Evolutionary conservation across 2,797 vertebrate genomes (phyloP).

Genomic region (Staurois parvus): DNA sequence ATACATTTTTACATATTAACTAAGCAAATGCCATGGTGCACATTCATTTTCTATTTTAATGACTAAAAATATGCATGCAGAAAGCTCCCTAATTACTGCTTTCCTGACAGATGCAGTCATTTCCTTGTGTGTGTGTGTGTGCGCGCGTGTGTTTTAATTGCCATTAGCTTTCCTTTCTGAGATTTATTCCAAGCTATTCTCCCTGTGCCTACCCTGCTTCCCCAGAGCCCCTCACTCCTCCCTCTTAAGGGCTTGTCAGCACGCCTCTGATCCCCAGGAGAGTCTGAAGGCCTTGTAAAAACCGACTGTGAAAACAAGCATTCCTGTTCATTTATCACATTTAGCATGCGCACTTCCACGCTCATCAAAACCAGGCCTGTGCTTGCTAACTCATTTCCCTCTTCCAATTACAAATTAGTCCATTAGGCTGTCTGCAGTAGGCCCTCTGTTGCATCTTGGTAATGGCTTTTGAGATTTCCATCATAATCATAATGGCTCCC

Average conservation of each 20-base stretch:
- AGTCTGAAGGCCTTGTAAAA: constrained; percentile 81
- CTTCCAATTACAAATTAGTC: constrained; percentile 99
- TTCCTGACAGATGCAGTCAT: constrained; percentile 78
- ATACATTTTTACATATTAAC: constrained; percentile 63
- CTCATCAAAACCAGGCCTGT: constrained; percentile 90
- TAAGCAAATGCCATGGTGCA: constrained; percentile 64
- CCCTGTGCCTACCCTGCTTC: constrained; percentile 74
- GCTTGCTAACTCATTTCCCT: constrained; percentile 95
- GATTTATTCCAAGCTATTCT: constrained; percentile 84
- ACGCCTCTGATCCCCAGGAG: constrained; percentile 78
- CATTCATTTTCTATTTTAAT: constrained; percentile 74
- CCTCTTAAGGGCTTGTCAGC: constrained; percentile 78
- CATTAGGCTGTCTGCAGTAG: constrained; percentile 99
- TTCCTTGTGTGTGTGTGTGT: constrained; percentile 70
- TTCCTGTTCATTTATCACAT: constrained; percentile 92
- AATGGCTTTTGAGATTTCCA: constrained; percentile 99
- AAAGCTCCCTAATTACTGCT: constrained; percentile 82
- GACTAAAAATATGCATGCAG: constrained; percentile 77
- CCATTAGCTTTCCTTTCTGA: constrained; percentile 80
- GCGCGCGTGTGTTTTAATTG: constrained; percentile 71
- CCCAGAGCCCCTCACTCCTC: constrained; percentile 76
- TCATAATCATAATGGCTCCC: constrained; percentile 99
- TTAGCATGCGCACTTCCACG: constrained; percentile 88
- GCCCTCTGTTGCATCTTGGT: constrained; percentile 97
- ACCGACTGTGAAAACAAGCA: constrained; percentile 86